phyloP scores from a whole-genome alignment of 2,797 vertebrate genomes.

The Dicrostonyx torquatus region DNA sequence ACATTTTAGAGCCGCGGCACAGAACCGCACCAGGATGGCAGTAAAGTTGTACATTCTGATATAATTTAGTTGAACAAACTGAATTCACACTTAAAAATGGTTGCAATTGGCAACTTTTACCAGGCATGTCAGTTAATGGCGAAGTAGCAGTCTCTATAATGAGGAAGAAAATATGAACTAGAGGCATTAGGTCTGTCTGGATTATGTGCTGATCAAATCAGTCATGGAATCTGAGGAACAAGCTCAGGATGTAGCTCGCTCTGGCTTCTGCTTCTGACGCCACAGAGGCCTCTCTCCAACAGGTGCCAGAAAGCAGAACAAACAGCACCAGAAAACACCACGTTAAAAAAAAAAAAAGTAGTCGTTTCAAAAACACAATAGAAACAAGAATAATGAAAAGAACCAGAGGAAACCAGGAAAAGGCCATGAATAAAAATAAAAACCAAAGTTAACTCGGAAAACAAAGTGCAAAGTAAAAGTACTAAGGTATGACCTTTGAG shows the following conservation, averaged over 20 bases:
- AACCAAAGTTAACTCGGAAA: not conserved
- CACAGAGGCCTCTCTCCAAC: not conserved
- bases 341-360: not conserved
- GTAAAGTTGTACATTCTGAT: not conserved
- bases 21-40: not conserved
- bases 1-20: not conserved
- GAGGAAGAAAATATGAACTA: not conserved
- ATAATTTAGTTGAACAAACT: not conserved
- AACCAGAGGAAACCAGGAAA: slow-evolving; percentile 23
- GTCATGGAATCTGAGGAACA: not conserved
- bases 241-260: not conserved
- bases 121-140: not conserved
- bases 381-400: not conserved
- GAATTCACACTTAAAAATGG: not conserved
- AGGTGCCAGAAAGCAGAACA: not conserved
- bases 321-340: not conserved
- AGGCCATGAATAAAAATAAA: not conserved
- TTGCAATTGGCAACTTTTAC: not conserved
- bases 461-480: slow-evolving; percentile 3
- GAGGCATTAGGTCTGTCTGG: not conserved
- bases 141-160: not conserved
- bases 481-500: not conserved
- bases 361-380: not conserved
- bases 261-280: not conserved
- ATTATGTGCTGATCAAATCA: not conserved